Base-by-base conservation (phyloP, 2,888 invertebrate genomes). In the Epiperipatus broadwayi region DNA sequence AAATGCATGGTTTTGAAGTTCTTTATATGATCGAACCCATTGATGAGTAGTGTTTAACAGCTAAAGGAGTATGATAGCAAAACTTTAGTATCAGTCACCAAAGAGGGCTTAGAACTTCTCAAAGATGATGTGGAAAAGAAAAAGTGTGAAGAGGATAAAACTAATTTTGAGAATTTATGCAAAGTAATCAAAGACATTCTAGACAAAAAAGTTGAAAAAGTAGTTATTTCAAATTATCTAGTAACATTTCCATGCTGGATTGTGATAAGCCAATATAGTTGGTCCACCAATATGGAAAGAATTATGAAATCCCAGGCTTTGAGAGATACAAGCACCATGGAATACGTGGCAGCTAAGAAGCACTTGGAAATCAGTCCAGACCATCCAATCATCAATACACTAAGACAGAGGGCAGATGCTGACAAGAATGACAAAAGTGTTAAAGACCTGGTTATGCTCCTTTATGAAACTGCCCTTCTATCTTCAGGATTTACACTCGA, bases 291-390 rank as follows among this genome's bases (percentile, higher is more conserved):
- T 54, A 66, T 66, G 66, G 66, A 66, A 49, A 53, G 66, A 22
- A 66, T 66, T 52, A 66, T 66, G 66, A 67, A 66, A 52, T 65
- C 66, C 3, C 66, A 66, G 49, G 66, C 66, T 38, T 55, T 67
- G 22, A 50, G 66, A 35, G 66, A 66, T 50, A 59, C 63, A 2
- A 56, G 58, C 46, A 66, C 66, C 39, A 66, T 67, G 65, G 65
- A 65, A 57, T 66, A 66, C 54, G 67, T 67, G 66, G 62, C 65
- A 16, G 65, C 66, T 48, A 66, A 66, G 54, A 66, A 67, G 52
- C 63, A 65, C 47, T 50, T 66, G 30, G 66, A 67, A 51, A 58
- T 66, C 50, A 67, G 67, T 51, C 65, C 65, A 21, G 64, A 66
- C 42, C 65, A 67, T 52, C 48, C 60, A 19, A 63, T 66, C 49